Conservation (phyloP, 2,797 vertebrate genomes). For the Sebastes oblongus region DNA sequence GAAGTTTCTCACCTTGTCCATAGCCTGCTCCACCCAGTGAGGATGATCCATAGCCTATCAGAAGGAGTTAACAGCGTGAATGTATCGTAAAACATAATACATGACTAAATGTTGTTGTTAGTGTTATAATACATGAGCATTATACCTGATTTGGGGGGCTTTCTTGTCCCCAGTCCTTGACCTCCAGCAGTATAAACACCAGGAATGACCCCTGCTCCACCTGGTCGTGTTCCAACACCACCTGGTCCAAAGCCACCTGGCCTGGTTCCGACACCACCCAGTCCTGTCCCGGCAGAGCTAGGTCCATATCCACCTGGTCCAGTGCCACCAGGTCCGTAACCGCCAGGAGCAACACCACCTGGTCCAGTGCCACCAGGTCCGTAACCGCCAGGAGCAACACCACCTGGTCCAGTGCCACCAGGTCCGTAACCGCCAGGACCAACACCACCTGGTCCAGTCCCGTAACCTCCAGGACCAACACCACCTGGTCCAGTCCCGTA, state of each 20-base stretch:
- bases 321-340: neutral
- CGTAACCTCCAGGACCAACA: conserved; percentile 7
- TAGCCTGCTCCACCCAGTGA: conserved; percentile 60
- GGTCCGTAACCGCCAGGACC: conserved; percentile 11
- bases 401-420: neutral
- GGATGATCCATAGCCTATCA: conserved; percentile 64
- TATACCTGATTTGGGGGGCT: conserved; percentile 71
- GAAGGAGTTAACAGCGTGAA: neutral
- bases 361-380: neutral
- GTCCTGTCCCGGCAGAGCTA: conserved; percentile 37
- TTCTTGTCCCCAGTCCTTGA: conserved; percentile 60
- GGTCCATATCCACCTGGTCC: conserved; percentile 48
- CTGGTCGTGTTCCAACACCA: conserved; percentile 43
- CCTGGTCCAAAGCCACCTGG: conserved; percentile 50
- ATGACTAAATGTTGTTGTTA: neutral
- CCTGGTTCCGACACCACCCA: conserved; percentile 41
- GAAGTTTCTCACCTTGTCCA: conserved; percentile 45
- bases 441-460: conserved; percentile 18
- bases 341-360: conserved; percentile 29
- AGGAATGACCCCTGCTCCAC: conserved; percentile 42
- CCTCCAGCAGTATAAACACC: conserved; percentile 53
- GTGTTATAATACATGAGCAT: neutral
- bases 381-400: conserved; percentile 16
- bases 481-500: conserved; percentile 45
- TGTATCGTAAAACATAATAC: neutral